These are phyloP conservation scores for Cygnus olor DNA, from an alignment of 2,797 vertebrate species.

Conservation along the genomic window DNA sequence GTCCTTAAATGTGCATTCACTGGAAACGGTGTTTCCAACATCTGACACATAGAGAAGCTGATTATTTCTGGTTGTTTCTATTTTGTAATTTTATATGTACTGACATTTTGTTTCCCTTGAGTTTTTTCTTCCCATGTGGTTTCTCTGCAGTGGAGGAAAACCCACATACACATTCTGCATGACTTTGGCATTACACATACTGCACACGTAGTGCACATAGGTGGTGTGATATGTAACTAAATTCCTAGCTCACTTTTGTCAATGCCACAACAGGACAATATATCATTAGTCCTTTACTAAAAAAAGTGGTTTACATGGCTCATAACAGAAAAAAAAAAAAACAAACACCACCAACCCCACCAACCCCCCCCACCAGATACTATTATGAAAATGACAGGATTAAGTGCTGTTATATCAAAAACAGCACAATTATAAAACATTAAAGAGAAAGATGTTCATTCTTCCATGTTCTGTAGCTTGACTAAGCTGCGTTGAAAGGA, in stretches of 20 bases:
- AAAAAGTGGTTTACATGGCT: neutral
- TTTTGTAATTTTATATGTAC: neutral
- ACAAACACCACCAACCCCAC: too few species aligned
- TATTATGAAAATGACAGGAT: neutral
- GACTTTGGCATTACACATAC: neutral
- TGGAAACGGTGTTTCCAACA: neutral
- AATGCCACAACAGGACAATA: neutral
- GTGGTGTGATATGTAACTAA: neutral
- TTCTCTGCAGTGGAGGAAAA: neutral
- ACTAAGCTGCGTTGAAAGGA: neutral
- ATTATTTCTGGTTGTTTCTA: neutral
- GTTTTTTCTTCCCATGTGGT: neutral
- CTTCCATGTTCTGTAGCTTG: neutral
- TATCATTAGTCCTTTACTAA: neutral
- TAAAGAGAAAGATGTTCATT: neutral
- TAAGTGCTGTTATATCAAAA: neutral
- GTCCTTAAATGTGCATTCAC: neutral
- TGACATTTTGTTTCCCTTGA: neutral
- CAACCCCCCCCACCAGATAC: neutral
- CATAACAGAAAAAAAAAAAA: neutral
- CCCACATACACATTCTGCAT: rapidly evolving
- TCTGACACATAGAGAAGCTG: neutral
- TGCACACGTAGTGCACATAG: rapidly evolving
- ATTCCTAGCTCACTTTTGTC: neutral
- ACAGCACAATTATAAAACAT: neutral